Percentiles rank a stretch among this genome's conserved stretches.
These are phyloP conservation scores for Trochalopteron elliotii DNA, from an alignment of 2,113 vertebrate genomes.

Conservation along the genomic window DNA sequence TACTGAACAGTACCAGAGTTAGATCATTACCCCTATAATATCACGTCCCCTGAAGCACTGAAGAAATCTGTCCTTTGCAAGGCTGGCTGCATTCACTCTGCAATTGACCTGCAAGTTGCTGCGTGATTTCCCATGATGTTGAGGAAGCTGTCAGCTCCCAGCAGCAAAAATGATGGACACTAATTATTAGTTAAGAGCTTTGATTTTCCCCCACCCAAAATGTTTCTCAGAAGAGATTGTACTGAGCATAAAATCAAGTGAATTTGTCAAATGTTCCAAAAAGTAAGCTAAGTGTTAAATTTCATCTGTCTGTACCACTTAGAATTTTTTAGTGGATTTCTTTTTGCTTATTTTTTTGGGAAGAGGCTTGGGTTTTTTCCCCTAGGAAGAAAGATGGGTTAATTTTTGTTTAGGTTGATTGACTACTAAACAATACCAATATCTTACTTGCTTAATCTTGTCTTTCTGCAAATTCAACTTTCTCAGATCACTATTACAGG, in stretches of 20 bases:
- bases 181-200: neutral
- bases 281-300: neutral
- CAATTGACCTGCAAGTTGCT: accelerated
- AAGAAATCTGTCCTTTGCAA: neutral
- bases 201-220: neutral
- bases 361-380: neutral
- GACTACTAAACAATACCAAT: neutral
- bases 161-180: too few species aligned
- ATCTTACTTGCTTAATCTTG: neutral
- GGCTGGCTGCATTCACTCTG: neutral
- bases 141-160: neutral
- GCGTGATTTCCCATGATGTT: accelerated
- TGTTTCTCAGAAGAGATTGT: neutral
- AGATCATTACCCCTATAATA: accelerated
- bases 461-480: neutral
- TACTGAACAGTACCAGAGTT: neutral
- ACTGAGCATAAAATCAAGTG: neutral
- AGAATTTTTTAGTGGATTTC: neutral
- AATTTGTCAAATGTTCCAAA: neutral
- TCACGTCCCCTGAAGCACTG: neutral
- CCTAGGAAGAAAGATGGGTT: neutral
- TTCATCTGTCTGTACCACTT: neutral
- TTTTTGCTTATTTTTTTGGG: neutral
- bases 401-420: neutral
- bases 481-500: neutral